These are phyloP conservation scores for Oreamnos americanus DNA, from an alignment of 2,113 vertebrate genomes.

Conservation along the genomic window DNA sequence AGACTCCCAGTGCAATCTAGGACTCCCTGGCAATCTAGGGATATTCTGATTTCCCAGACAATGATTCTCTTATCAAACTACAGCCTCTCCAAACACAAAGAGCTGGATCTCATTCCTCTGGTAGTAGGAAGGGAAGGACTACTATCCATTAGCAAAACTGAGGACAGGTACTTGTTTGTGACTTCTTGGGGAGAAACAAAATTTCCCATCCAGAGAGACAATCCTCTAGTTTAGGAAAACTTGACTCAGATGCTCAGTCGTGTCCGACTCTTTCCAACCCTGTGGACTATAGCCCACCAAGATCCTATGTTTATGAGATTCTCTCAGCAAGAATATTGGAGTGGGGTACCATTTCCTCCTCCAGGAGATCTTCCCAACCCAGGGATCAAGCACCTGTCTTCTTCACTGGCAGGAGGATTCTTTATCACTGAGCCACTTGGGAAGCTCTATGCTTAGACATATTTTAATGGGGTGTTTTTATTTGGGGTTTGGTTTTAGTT, in stretches of 20 bases:
- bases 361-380: neutral
- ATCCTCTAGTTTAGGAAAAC: neutral
- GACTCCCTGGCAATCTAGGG: neutral
- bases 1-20: neutral
- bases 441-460: neutral
- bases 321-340: neutral
- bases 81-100: neutral
- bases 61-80: neutral
- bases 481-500: neutral
- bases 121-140: neutral
- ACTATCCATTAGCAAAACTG: neutral
- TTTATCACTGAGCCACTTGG: neutral
- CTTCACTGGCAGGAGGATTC: neutral
- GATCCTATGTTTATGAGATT: neutral
- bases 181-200: neutral
- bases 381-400: neutral
- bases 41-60: neutral
- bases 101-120: neutral
- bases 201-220: neutral
- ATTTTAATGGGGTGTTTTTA: neutral
- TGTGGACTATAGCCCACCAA: rapidly evolving
- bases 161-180: neutral
- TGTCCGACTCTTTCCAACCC: neutral
- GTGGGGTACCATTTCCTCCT: neutral
- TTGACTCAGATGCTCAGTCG: neutral